These are phyloP conservation scores for Microctonus brassicae DNA, from an alignment of 2,888 invertebrate genomes.

Conservation along the genomic window DNA sequence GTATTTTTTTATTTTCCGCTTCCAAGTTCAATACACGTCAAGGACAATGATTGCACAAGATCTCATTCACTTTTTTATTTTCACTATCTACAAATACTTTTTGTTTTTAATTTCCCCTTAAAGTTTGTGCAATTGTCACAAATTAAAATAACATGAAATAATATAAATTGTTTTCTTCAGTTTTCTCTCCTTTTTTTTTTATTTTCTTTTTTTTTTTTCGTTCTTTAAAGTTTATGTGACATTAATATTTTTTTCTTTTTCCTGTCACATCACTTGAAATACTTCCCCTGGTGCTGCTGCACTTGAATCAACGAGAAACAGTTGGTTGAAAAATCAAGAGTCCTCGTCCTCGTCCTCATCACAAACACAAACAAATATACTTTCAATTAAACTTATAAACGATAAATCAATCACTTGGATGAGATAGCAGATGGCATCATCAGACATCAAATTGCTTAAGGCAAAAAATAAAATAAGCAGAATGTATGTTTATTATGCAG, in stretches of 20 bases:
- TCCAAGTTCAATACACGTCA: neutral
- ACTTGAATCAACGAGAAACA: conserved; percentile 3
- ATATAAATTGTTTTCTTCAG: neutral
- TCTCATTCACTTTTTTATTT: neutral
- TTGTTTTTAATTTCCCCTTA: neutral
- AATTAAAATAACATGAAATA: neutral
- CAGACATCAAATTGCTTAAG: conserved; percentile 8
- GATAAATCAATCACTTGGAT: neutral
- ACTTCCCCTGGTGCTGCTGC: neutral
- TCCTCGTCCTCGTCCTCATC: neutral
- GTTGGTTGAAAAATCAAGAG: conserved; percentile 3
- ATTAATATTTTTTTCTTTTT: neutral
- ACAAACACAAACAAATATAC: neutral
- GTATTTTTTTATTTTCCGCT: neutral
- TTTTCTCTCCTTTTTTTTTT: neutral
- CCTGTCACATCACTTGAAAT: neutral
- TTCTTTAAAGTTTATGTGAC: neutral
- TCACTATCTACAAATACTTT: neutral
- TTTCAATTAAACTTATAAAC: neutral
- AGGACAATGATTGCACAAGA: neutral
- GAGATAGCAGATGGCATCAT: conserved; percentile 7
- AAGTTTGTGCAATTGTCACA: neutral
- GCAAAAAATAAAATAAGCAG: conserved; percentile 1
- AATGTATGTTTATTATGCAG: neutral
- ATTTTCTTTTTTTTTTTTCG: neutral